A percentile compares a stretch with the other conserved stretches of the same genome.
phyloP scores from a whole-genome alignment of 2,888 invertebrate species.

The Acanthosepion esculentum region DNA sequence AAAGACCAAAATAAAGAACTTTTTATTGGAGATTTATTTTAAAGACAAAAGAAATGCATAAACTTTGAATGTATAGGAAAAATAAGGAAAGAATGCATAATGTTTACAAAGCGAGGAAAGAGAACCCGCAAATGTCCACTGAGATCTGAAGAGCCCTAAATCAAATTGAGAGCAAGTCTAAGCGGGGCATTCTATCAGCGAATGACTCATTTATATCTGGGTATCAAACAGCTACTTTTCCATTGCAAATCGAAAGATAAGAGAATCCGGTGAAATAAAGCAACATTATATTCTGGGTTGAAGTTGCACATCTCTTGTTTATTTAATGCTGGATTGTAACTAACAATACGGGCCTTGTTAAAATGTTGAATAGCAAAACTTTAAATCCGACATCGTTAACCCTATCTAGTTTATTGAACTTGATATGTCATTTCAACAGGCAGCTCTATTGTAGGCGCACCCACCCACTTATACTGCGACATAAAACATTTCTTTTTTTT shows the following conservation, averaged over 20 bases:
- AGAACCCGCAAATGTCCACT: too few relatives aligned
- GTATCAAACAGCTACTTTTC: neutral
- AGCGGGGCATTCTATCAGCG: neutral
- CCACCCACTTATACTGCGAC: too few relatives aligned
- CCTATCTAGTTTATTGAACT: neutral
- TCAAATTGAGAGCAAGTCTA: neutral
- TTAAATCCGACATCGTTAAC: neutral
- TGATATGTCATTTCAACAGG: too few relatives aligned
- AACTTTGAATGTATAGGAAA: too few relatives aligned
- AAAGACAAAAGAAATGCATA: too few relatives aligned
- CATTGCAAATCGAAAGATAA: conserved; percentile 21
- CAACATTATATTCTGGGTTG: neutral
- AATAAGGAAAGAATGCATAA: neutral
- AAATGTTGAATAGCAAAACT: neutral
- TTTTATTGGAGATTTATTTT: too few relatives aligned
- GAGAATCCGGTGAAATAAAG: neutral
- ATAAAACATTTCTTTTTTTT: too few relatives aligned
- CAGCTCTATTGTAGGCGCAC: too few relatives aligned
- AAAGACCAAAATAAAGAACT: too few relatives aligned
- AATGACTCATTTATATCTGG: neutral
- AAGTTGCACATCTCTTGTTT: neutral
- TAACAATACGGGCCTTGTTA: neutral
- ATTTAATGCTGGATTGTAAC: neutral
- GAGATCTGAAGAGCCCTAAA: neutral
- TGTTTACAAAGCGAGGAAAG: too few relatives aligned